phyloP scores from a whole-genome alignment of 2,888 invertebrate species.

The Phoenoteleia sp. region DNA sequence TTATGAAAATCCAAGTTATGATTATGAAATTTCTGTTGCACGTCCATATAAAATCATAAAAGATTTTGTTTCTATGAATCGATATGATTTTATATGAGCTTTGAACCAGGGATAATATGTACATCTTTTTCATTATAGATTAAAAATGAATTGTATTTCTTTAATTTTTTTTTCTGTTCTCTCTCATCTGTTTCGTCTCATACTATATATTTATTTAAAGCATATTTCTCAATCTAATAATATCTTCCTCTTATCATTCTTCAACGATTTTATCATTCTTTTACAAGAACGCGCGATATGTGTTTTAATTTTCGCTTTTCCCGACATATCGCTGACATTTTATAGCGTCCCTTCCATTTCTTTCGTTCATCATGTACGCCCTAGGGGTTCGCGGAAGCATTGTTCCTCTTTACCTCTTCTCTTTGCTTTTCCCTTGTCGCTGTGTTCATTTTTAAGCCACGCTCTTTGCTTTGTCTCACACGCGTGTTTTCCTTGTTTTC shows the following conservation, averaged over 20 bases:
- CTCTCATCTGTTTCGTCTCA: too few relatives aligned
- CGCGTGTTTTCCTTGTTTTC: slow-evolving; percentile 41
- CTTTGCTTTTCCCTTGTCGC: slow-evolving; percentile 34
- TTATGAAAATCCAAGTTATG: too few relatives aligned
- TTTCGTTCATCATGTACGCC: slow-evolving; percentile 70
- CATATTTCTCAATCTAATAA: slow-evolving; percentile 1
- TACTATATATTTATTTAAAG: not conserved
- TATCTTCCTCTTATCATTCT: slow-evolving; percentile 34
- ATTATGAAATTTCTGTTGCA: too few relatives aligned
- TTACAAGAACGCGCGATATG: slow-evolving; percentile 15
- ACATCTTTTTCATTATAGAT: too few relatives aligned
- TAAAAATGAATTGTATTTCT: too few relatives aligned
- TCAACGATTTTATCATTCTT: slow-evolving; percentile 31
- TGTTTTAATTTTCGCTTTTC: slow-evolving; percentile 54
- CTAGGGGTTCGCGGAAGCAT: slow-evolving; percentile 71
- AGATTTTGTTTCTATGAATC: too few relatives aligned
- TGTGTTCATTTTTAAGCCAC: slow-evolving; percentile 40
- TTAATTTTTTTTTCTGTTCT: too few relatives aligned
- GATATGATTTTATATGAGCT: too few relatives aligned
- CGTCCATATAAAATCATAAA: too few relatives aligned
- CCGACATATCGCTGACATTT: slow-evolving; percentile 57
- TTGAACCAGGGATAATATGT: too few relatives aligned
- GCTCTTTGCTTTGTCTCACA: slow-evolving; percentile 41
- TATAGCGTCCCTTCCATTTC: slow-evolving; percentile 67
- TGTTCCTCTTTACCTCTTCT: slow-evolving; percentile 65